Percentiles rank a stretch among this genome's conserved stretches.
These are phyloP conservation scores for Syrphus vitripennis DNA, from an alignment of 2,888 invertebrate genomes.

Conservation along the genomic window DNA sequence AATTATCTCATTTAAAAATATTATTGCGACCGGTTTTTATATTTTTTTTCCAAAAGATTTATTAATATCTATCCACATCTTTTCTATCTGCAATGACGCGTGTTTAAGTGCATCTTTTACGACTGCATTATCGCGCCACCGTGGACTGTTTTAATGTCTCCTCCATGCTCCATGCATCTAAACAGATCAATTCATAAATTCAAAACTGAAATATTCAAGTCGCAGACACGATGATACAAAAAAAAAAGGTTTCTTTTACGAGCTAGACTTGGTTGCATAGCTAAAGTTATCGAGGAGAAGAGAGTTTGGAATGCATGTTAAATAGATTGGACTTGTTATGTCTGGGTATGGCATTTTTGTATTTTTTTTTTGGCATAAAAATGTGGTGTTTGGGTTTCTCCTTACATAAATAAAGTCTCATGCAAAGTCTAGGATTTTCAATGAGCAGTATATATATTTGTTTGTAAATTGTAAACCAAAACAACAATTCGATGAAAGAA, in stretches of 20 bases:
- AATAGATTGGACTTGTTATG: conserved; percentile 33
- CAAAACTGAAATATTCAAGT: conserved; percentile 41
- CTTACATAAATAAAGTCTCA: neutral
- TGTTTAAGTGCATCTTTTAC: conserved; percentile 65
- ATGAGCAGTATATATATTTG: conserved; percentile 53
- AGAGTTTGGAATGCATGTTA: conserved; percentile 25
- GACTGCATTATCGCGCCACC: conserved; percentile 61
- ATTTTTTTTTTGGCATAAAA: conserved; percentile 26
- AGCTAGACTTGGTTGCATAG: conserved; percentile 4
- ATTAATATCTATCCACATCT: conserved; percentile 47
- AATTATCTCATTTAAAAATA: conserved; percentile 56
- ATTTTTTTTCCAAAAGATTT: conserved; percentile 37
- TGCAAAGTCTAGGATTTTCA: conserved; percentile 44
- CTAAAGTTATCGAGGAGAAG: neutral
- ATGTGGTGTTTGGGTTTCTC: neutral
- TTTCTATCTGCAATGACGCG: conserved; percentile 45
- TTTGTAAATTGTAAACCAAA: neutral
- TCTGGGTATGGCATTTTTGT: neutral
- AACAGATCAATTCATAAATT: conserved; percentile 62
- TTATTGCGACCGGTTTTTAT: conserved; percentile 58
- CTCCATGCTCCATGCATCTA: conserved; percentile 7
- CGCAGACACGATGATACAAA: neutral
- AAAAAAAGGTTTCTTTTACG: neutral
- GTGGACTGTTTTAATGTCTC: conserved; percentile 13
- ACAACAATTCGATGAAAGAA: neutral